Evolutionary conservation across 2,888 invertebrate genomes (phyloP), one percentile per base, ranked within the genome.

Genomic region (Scaptomyza cyrtandrae): DNA sequence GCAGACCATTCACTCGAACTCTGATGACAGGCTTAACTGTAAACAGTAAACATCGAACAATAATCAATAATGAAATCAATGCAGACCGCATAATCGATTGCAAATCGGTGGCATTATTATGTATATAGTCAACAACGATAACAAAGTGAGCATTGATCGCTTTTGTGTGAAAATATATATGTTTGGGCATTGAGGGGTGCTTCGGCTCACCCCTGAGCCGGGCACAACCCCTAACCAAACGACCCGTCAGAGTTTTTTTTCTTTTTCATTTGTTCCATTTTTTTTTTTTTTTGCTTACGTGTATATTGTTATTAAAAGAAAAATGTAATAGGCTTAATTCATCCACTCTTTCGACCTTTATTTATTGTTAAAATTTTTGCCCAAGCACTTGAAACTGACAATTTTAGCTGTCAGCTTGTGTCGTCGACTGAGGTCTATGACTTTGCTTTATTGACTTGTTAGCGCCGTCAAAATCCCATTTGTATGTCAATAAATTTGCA

Each of bases 301-400:
- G 19, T 54, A 31, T 57, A 50, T 70, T 78, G 61, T 50, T 77
- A 33, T 66, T 9, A 16, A 59, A 45, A 2, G 19, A 44, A 45
- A 39, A 50, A 46, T 79, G 79, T 86, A 86, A 86, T 86, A 86
- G 86, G 86, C 85, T 86, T 86, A 85, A 67, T 65, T 60, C 71
- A 9, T 19, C 4, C 27, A 60, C 54, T 57, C 63, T 66, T 58
- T 61, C 60, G 59, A 54, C 55, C 79, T 74, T 79, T 58, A 70
- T 83, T 79, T 75, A 84, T 80, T 86, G 82, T 86, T 61, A 74
- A 88, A 16, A 16, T 16, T 81, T 88, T 88, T 83, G 87, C 83
- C 78, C 81, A 87, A 82, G 71, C 78, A 87, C 88, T 88, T 87
- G 84, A 88, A 85, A 71, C 86, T 75, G 86, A 86, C 85, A 85